Conservation (phyloP, 2,113 vertebrate genomes). For the Actenoides lindsayi region DNA sequence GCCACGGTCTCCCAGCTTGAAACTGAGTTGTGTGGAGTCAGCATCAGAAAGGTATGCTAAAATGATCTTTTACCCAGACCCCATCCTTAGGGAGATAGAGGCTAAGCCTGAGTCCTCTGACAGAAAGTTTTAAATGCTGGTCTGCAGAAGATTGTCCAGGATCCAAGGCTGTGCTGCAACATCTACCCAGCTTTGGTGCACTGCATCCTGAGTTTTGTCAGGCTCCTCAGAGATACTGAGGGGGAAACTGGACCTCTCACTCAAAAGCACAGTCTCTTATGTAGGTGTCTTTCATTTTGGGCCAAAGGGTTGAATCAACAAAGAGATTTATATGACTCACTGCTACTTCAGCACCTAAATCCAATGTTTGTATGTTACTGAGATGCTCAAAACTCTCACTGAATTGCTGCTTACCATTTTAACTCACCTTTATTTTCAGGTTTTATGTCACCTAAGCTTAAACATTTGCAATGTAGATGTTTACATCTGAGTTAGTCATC, state of each 20-base stretch:
- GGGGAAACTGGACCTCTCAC: not conserved
- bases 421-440: not conserved
- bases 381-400: not conserved
- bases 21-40: not conserved
- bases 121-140: not conserved
- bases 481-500: slow-evolving; percentile 8
- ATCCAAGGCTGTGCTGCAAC: not conserved
- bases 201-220: not conserved
- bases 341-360: not conserved
- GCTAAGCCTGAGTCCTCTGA: not conserved
- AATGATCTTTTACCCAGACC: not conserved
- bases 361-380: not conserved
- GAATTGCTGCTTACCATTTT: not conserved
- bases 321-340: not conserved
- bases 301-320: not conserved
- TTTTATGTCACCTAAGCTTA: not conserved
- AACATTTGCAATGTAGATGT: not conserved
- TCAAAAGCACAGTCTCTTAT: not conserved
- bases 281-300: not conserved
- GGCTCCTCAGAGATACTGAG: fast-evolving
- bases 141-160: not conserved
- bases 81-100: not conserved
- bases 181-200: not conserved
- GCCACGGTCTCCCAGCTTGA: not conserved
- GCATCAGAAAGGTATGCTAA: not conserved